Evolutionary conservation across 2,888 invertebrate species (phyloP).

Genomic region (Rosalia funebris): DNA sequence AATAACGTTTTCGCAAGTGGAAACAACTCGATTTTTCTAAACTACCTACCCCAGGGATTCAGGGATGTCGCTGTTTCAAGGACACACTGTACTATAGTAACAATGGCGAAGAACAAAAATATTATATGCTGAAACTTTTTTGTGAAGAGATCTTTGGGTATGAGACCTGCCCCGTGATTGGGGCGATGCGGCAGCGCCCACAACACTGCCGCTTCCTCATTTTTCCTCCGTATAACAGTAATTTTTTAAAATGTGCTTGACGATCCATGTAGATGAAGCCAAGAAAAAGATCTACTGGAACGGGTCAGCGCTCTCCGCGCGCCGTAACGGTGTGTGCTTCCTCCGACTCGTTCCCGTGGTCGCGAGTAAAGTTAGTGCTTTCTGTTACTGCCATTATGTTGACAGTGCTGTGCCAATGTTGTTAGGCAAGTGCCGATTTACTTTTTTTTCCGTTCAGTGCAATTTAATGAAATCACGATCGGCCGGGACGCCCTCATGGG

Average conservation of each 20-base stretch:
- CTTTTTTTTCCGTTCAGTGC: neutral
- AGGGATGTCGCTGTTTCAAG: too few species aligned
- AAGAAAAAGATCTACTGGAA: constrained; percentile 40
- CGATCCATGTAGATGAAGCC: constrained; percentile 26
- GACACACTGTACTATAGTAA: too few species aligned
- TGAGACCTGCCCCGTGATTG: too few species aligned
- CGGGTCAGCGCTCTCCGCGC: constrained; percentile 55
- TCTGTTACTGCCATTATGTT: constrained; percentile 19
- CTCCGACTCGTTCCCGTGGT: constrained; percentile 34
- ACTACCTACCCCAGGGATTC: too few species aligned
- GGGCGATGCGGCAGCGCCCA: too few species aligned
- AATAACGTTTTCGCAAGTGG: too few species aligned
- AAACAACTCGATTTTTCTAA: too few species aligned
- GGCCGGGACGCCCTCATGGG: constrained; percentile 21
- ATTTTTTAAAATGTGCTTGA: constrained; percentile 22
- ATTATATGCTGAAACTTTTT: too few species aligned
- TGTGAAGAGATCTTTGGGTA: too few species aligned
- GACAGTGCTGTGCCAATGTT: constrained; percentile 23
- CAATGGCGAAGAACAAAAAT: too few species aligned
- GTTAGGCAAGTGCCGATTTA: constrained; percentile 1
- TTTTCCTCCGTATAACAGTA: constrained; percentile 31
- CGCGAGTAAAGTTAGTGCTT: constrained; percentile 26
- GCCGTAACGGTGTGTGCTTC: constrained; percentile 50
- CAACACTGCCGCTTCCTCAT: constrained; percentile 3
- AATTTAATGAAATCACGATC: neutral